phyloP scores from a whole-genome alignment of 2,797 vertebrate genomes.

The Microctenopoma stevenorrisi region DNA sequence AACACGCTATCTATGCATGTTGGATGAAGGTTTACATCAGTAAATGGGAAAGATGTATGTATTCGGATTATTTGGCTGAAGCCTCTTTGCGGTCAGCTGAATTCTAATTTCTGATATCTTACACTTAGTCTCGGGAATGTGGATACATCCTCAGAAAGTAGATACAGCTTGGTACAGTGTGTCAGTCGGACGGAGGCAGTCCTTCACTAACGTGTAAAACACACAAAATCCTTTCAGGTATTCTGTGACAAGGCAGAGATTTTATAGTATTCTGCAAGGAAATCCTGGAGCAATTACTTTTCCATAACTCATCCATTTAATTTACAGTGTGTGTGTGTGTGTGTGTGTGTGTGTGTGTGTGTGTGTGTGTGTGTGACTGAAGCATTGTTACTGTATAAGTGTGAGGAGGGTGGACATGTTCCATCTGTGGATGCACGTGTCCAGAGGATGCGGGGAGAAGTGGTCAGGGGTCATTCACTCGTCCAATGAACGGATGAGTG shows the following conservation, averaged over 20 bases:
- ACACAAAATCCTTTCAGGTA: constrained; percentile 22
- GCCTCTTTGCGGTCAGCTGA: constrained; percentile 65
- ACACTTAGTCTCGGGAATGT: constrained; percentile 41
- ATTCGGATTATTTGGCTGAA: constrained; percentile 61
- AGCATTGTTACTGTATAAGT: constrained; percentile 59
- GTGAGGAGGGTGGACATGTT: constrained; percentile 62
- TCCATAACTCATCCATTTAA: constrained; percentile 30
- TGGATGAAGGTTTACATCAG: constrained; percentile 67
- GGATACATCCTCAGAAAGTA: constrained; percentile 43
- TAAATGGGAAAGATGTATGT: constrained; percentile 61
- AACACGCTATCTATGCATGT: constrained; percentile 54
- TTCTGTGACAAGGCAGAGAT: constrained; percentile 20
- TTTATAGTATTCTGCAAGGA: background rate
- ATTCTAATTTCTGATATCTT: constrained; percentile 70
- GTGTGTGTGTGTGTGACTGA: constrained; percentile 48
- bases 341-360: constrained; percentile 37
- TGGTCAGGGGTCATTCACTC: constrained; percentile 73
- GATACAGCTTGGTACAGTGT: constrained; percentile 12
- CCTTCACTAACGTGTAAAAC: constrained; percentile 20
- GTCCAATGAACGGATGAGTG: constrained; percentile 81
- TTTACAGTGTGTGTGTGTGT: constrained; percentile 34
- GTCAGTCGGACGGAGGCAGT: constrained; percentile 16
- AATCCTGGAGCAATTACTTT: constrained; percentile 1
- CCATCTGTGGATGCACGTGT: constrained; percentile 67
- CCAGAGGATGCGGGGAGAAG: constrained; percentile 70